Evolutionary conservation across 2,888 invertebrate species (phyloP).

Genomic region (Eristalis arbustorum): DNA sequence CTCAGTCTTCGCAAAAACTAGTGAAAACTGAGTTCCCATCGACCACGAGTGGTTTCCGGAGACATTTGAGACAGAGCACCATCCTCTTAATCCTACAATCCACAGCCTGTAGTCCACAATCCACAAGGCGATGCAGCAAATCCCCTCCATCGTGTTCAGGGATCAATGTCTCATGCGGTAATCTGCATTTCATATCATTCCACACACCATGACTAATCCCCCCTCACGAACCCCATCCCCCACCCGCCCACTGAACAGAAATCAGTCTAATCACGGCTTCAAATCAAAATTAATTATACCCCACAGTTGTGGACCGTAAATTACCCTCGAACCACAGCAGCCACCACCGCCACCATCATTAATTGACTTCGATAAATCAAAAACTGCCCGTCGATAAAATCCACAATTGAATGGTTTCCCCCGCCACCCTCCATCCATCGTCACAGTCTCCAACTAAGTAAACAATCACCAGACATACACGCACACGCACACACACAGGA

Average conservation of each 20-base stretch:
- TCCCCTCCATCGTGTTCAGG: not conserved
- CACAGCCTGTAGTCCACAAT: no score
- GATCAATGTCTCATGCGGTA: not conserved
- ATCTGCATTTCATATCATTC: not conserved
- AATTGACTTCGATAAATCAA: conserved; percentile 69
- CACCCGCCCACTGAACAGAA: not conserved
- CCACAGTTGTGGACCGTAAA: conserved; percentile 53
- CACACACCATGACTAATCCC: not conserved
- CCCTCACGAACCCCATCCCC: not conserved
- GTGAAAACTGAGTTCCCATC: no score
- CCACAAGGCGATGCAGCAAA: not conserved
- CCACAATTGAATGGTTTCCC: conserved; percentile 47
- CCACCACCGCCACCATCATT: conserved; percentile 51
- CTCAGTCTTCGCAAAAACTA: no score
- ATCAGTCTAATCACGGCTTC: conserved; percentile 41
- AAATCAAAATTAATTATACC: conserved; percentile 67
- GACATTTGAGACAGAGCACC: not conserved
- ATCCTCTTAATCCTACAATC: not conserved
- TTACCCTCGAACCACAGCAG: conserved; percentile 22
- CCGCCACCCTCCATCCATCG: not conserved
- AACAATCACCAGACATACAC: conserved; percentile 38
- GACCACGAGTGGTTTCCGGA: no score
- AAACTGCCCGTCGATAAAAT: conserved; percentile 65
- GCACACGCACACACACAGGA: not conserved
- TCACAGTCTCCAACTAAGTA: conserved; percentile 38